phyloP scores from a whole-genome alignment of 2,888 invertebrate genomes.

The Drosophila limbata region DNA sequence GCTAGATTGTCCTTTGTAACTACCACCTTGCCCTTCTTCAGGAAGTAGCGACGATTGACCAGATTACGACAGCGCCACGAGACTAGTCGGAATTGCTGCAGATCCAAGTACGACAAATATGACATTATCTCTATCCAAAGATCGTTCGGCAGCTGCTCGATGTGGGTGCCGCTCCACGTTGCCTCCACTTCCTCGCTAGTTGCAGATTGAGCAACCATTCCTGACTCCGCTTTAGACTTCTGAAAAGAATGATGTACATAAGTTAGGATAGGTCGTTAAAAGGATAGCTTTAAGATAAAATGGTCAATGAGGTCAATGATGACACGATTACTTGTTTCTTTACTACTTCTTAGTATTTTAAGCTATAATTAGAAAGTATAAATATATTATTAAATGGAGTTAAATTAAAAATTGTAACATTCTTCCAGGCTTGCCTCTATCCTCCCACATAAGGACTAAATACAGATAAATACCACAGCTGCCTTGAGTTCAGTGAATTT shows the following conservation, averaged over 20 bases:
- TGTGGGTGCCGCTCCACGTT: slow-evolving; percentile 11
- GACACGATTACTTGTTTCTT: too few relatives aligned
- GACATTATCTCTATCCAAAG: slow-evolving; percentile 76
- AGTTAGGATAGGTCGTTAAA: too few relatives aligned
- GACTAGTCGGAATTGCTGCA: slow-evolving; percentile 73
- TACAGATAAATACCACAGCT: background rate
- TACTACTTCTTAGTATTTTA: too few relatives aligned
- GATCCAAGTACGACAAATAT: slow-evolving; percentile 73
- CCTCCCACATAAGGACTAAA: background rate
- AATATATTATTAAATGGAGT: background rate
- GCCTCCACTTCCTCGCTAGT: background rate
- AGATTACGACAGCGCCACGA: slow-evolving; percentile 74
- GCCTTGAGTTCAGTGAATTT: slow-evolving; percentile 13
- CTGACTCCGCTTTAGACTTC: background rate
- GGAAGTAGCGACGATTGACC: slow-evolving; percentile 63
- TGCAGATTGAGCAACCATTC: slow-evolving; percentile 23
- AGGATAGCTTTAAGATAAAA: too few relatives aligned
- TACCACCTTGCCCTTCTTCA: slow-evolving; percentile 55
- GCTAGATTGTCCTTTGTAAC: slow-evolving; percentile 63
- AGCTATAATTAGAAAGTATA: too few relatives aligned
- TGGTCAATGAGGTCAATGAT: too few relatives aligned
- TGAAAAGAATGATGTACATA: too few relatives aligned
- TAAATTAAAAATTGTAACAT: background rate
- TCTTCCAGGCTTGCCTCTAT: background rate
- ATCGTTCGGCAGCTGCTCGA: slow-evolving; percentile 77